Evolutionary conservation across 2,113 vertebrate genomes (phyloP), one percentile per base, ranked within the genome.

Genomic region (Pteropus alecto): DNA sequence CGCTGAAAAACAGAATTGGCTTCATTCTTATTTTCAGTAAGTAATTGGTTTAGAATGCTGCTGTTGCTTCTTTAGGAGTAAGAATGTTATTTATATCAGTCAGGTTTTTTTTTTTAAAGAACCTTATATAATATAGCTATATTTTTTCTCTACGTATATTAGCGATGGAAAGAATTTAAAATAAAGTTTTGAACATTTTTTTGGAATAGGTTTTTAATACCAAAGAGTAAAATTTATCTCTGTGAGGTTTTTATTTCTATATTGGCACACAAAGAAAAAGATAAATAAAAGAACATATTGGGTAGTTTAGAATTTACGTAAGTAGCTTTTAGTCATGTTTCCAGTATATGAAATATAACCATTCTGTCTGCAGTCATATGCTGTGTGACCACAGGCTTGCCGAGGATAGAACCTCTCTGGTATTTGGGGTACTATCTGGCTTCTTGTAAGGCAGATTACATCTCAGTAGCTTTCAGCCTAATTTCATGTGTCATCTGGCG

Each of bases 21-120:
- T 99, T 16, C 99, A 99, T 97, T 98, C 99, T n/a, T 99, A 99
- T 97, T 99, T 99, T 97, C 99, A 99, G 99, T 99, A 98, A 99
- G 99, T 99, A 97, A 63, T 33, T 76, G 54, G 41, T 92, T 86
- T 78, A 84, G 48, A 73, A 22, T 67, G 22, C 26, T 90, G 79
- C 85, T 85, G 28, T 86, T 95, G 79, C 89, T 87, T 82, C 88
- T 78, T 97, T 76, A 61, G 68, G 51, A 89, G 70, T 54, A 60
- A 51, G 61, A 63, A 48, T 83, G 81, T 82, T 92, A 78, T 96
- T 95, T 94, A 71, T 94, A 61, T 97, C 60, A 11, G 48, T 63
- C 58, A 92, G n/a, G 22, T 54, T 65, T 54, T 65, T 78, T 85
- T 88, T 86, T 79, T 18, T 9, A 13, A 65, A 78, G 41, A 78